Conservation (phyloP, 2,888 invertebrate genomes). For the Magallana nippona region DNA sequence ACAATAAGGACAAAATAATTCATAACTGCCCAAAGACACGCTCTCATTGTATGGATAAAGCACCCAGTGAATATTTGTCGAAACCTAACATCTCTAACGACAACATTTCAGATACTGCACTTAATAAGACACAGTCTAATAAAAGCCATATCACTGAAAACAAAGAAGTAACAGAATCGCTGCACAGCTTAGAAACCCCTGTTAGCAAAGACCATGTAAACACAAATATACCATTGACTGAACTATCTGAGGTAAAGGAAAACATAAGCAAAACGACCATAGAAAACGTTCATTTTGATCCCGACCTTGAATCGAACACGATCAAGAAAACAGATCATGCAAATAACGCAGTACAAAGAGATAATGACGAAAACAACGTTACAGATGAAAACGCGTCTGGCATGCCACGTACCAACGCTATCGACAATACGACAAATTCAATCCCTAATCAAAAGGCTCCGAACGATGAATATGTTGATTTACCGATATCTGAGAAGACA, state of each 20-base stretch:
- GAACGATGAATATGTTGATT: conserved; percentile 27
- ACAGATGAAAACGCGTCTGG: conserved; percentile 6
- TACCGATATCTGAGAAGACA: conserved; percentile 22
- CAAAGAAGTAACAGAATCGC: not conserved
- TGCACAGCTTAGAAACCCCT: not conserved
- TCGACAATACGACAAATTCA: conserved; percentile 33
- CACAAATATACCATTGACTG: too few species aligned
- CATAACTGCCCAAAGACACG: not conserved
- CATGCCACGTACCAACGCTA: conserved; percentile 1
- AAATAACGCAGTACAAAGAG: conserved; percentile 2
- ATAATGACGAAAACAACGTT: not conserved
- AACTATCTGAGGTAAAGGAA: too few species aligned
- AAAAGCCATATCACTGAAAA: not conserved
- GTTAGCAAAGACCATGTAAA: not conserved
- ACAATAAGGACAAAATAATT: not conserved
- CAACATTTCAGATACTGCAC: not conserved
- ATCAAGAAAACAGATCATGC: not conserved
- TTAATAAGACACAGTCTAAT: not conserved
- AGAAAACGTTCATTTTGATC: not conserved
- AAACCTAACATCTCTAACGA: not conserved
- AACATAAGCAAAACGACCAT: not conserved
- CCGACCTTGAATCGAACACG: not conserved
- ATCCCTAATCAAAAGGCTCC: not conserved
- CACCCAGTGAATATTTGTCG: not conserved
- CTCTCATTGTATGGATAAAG: not conserved